Percentiles rank a stretch among this genome's conserved stretches.
Conservation (phyloP, 2,888 invertebrate species). For the Monoplex corrugatus region DNA sequence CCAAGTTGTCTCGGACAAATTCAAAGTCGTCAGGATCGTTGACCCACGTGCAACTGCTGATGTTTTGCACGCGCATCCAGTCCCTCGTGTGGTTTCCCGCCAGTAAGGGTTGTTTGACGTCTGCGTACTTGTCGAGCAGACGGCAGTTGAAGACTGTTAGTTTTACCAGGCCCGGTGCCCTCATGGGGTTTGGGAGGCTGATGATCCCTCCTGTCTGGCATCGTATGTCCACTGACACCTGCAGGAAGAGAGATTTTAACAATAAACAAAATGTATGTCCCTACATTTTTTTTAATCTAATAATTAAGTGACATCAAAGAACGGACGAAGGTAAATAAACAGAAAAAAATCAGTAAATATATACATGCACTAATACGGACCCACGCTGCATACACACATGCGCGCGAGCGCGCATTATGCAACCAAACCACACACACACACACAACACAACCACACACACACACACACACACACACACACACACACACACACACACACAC, state of each 20-base stretch:
- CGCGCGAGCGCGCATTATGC: too few relatives aligned
- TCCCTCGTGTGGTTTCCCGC: constrained; percentile 7
- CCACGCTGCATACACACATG: too few relatives aligned
- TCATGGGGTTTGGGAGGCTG: constrained; percentile 56
- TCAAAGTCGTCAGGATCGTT: constrained; percentile 4
- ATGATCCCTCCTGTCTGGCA: constrained; percentile 49
- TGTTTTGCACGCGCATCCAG: constrained; percentile 48
- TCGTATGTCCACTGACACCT: constrained; percentile 37
- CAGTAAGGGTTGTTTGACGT: constrained; percentile 26
- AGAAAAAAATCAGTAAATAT: too few relatives aligned
- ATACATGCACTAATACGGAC: background rate
- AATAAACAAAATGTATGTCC: background rate
- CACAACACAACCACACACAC: too few relatives aligned
- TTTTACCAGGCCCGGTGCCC: constrained; percentile 49
- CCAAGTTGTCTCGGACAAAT: background rate
- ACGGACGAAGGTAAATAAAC: background rate
- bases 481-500: too few relatives aligned
- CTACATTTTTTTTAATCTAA: background rate
- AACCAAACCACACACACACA: too few relatives aligned
- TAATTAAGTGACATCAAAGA: background rate
- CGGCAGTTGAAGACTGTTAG: constrained; percentile 46
- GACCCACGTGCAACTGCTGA: constrained; percentile 50
- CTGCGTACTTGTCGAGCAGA: constrained; percentile 49
- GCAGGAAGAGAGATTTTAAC: background rate
- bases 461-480: too few relatives aligned